These are phyloP conservation scores for Porites evermanni DNA, from an alignment of 92 coral and sea anemone species.

Conservation along the genomic window DNA sequence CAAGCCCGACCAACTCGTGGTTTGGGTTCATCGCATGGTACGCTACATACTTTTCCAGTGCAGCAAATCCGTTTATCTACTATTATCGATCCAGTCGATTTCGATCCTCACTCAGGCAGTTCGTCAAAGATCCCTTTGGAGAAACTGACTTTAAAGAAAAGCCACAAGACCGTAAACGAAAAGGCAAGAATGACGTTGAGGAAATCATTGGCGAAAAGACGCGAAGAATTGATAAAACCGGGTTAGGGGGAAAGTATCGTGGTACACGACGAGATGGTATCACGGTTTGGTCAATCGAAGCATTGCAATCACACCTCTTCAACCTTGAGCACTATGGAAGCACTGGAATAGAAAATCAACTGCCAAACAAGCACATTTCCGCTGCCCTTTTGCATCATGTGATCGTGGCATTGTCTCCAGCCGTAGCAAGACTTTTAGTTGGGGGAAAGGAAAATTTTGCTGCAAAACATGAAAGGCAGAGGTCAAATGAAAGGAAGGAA, in stretches of 20 bases:
- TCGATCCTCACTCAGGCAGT: constrained; percentile 28
- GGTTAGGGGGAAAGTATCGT: background rate
- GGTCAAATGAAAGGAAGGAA: background rate
- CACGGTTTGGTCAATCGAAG: background rate
- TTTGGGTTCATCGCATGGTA: background rate
- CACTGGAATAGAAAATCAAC: background rate
- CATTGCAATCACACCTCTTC: background rate
- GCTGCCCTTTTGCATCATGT: background rate
- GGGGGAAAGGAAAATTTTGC: no score
- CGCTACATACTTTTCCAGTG: constrained; percentile 27
- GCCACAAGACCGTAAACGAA: background rate
- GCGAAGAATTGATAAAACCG: no score
- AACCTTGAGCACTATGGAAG: background rate
- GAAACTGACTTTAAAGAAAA: background rate
- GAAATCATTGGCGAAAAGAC: no score
- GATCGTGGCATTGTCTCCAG: background rate
- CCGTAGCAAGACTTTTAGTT: background rate
- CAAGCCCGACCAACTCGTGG: background rate
- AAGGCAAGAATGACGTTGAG: no score
- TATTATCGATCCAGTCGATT: constrained; percentile 42
- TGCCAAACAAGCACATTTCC: background rate
- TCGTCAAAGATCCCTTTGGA: constrained; percentile 33
- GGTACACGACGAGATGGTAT: background rate
- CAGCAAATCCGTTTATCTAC: constrained; percentile 49
- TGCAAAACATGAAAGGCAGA: no score